These are phyloP conservation scores for Emydura subglobosa DNA, from an alignment of 2,113 vertebrate genomes.

Conservation along the genomic window DNA sequence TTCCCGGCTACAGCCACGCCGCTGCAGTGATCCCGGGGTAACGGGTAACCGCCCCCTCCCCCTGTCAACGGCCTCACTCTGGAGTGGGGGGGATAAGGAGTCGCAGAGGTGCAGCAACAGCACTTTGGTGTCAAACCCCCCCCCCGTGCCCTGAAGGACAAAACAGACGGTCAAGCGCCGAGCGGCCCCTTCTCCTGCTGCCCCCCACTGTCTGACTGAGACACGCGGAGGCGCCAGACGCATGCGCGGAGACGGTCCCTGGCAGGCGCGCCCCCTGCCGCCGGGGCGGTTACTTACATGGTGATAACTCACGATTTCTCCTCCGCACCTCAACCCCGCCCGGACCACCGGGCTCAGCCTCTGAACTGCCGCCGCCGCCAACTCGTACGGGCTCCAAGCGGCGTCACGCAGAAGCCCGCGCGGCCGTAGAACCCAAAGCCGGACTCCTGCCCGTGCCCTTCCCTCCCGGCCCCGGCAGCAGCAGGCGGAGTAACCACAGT, in stretches of 20 bases:
- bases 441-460: too few species aligned
- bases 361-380: background rate
- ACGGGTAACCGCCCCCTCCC: background rate
- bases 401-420: background rate
- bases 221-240: background rate
- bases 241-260: background rate
- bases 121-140: background rate
- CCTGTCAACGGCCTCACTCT: background rate
- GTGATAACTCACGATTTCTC: background rate
- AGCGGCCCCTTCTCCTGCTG: background rate
- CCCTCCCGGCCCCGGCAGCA: background rate
- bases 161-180: accelerated
- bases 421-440: too few species aligned
- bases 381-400: too few species aligned
- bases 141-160: background rate
- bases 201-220: background rate
- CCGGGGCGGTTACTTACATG: background rate
- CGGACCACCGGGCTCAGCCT: background rate
- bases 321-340: background rate
- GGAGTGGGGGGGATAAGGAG: background rate
- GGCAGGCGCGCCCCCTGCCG: background rate
- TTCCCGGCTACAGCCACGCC: background rate
- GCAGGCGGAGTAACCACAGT: background rate
- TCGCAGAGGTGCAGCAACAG: too few species aligned
- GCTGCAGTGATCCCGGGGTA: background rate